phyloP scores from a whole-genome alignment of 2,797 vertebrate genomes.

The Pachyuromys duprasi region DNA sequence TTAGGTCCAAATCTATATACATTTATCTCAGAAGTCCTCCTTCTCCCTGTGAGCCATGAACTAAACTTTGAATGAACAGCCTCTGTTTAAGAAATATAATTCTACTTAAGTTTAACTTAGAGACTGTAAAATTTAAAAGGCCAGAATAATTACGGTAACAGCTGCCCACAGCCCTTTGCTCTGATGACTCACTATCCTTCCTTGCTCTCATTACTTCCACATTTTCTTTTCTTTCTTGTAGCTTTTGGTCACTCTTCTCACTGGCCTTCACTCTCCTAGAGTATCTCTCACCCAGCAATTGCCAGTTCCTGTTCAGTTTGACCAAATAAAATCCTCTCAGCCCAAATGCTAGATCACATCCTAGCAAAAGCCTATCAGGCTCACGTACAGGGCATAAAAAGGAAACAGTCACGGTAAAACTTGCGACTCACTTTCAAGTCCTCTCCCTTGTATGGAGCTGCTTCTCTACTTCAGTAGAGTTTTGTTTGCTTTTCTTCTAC shows the following conservation, averaged over 20 bases:
- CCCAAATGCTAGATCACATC: not conserved
- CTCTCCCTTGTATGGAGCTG: rapidly evolving
- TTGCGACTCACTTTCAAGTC: no score
- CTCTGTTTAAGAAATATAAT: not conserved
- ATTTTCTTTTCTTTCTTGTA: not conserved
- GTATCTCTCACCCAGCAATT: not conserved
- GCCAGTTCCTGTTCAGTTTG: not conserved
- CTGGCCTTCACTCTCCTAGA: not conserved
- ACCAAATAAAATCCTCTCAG: not conserved
- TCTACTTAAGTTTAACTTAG: not conserved
- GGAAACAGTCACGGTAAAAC: no score
- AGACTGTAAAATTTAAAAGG: not conserved
- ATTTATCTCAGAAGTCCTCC: not conserved
- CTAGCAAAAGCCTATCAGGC: no score
- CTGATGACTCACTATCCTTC: not conserved
- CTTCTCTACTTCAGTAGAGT: no score
- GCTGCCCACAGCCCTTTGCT: not conserved
- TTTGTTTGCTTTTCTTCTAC: not conserved
- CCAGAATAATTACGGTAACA: not conserved
- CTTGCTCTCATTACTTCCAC: not conserved
- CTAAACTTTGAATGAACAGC: not conserved
- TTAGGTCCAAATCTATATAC: not conserved
- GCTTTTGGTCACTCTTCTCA: not conserved
- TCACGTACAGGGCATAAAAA: not conserved
- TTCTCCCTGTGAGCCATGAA: not conserved